phyloP scores from a whole-genome alignment of 2,113 vertebrate species.

The Dicerorhinus sumatrensis region DNA sequence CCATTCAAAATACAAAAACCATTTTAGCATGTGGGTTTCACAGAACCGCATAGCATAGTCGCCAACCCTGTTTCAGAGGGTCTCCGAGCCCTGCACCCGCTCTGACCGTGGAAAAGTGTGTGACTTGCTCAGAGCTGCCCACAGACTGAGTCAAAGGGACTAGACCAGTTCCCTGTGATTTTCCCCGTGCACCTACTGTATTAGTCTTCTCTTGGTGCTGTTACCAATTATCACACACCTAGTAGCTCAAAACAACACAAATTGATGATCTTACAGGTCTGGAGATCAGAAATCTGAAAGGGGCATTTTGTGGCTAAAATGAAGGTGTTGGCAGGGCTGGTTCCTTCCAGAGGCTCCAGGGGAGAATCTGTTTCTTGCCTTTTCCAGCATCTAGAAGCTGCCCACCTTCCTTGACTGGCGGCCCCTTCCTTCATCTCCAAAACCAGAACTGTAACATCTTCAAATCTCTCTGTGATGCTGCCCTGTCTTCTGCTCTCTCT shows the following conservation, averaged over 20 bases:
- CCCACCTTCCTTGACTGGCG: fast-evolving
- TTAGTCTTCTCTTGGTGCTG: neutral
- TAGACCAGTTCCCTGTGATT: no score
- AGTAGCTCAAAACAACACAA: neutral
- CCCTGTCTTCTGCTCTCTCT: neutral
- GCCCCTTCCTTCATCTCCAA: neutral
- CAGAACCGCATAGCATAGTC: neutral
- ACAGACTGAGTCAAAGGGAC: neutral
- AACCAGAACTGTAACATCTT: no score
- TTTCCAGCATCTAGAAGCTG: no score
- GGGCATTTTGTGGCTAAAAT: neutral
- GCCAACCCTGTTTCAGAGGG: neutral
- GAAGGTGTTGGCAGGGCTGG: neutral
- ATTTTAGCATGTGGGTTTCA: neutral
- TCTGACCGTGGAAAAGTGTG: neutral
- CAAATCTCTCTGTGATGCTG: neutral
- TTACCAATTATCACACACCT: neutral
- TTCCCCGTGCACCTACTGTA: no score
- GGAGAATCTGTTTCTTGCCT: neutral
- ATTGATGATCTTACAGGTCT: neutral
- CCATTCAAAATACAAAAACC: neutral
- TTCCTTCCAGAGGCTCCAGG: neutral
- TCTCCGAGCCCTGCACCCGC: neutral
- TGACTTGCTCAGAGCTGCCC: neutral
- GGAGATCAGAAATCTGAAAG: neutral